Evolutionary conservation across 1,140 invertebrate genomes (phyloP).

Genomic region (Temnothorax curvispinosus): DNA sequence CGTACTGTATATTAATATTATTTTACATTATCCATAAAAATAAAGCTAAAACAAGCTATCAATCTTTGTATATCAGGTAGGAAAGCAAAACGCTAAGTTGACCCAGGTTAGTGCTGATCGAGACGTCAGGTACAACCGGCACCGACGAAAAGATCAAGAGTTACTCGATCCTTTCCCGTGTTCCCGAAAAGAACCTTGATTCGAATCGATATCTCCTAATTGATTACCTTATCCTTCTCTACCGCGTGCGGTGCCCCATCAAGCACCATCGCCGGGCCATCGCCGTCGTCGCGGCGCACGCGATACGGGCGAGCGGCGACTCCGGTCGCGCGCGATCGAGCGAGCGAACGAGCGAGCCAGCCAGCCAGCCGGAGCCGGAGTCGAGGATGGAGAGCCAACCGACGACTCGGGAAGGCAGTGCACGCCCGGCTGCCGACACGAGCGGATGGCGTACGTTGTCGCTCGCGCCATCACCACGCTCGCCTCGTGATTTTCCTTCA

Average conservation of each 20-base stretch:
- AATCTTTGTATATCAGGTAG: not conserved
- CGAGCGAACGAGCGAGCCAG: not conserved
- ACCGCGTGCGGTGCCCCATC: not conserved
- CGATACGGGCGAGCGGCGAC: conserved; percentile 61
- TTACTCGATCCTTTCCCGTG: not conserved
- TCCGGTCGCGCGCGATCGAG: conserved; percentile 36
- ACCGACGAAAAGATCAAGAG: not conserved
- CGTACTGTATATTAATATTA: not conserved
- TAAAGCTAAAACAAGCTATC: not conserved
- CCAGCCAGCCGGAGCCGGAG: conserved; percentile 49
- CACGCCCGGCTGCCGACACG: conserved; percentile 85
- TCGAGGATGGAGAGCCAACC: conserved; percentile 71
- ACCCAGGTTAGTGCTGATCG: not conserved
- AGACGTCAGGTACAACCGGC: not conserved
- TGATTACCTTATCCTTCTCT: conserved; percentile 4
- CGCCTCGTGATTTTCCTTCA: conserved; percentile 73
- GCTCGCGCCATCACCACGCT: conserved; percentile 69
- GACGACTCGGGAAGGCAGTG: conserved; percentile 79
- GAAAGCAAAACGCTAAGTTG: not conserved
- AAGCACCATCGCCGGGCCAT: not conserved
- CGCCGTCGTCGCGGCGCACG: conserved; percentile 9
- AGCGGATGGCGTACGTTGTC: conserved; percentile 82
- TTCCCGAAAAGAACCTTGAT: conserved; percentile 10
- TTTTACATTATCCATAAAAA: not conserved
- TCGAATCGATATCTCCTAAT: not conserved